These are phyloP conservation scores for Peromyscus attwateri DNA, from an alignment of 2,797 vertebrate genomes.

Conservation along the genomic window DNA sequence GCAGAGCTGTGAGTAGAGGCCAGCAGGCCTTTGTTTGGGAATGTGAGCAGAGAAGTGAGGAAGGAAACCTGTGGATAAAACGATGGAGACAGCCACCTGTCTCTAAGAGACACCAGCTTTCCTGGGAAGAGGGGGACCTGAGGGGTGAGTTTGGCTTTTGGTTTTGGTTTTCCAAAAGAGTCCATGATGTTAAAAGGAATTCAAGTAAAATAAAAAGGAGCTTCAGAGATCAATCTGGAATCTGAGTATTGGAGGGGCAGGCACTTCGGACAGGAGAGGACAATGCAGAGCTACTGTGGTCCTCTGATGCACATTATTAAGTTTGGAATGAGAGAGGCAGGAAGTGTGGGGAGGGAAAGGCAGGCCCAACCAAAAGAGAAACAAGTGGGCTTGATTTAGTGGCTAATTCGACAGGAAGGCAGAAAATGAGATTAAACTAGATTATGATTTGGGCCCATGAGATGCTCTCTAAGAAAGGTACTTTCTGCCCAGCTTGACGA, in stretches of 20 bases:
- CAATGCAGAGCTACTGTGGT: neutral
- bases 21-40: neutral
- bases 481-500: no score
- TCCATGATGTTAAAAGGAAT: neutral
- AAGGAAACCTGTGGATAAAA: neutral
- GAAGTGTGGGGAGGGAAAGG: neutral
- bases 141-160: neutral
- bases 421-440: neutral
- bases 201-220: neutral
- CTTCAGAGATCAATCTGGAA: slow-evolving; percentile 40
- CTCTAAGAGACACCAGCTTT: neutral
- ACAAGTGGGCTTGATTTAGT: neutral
- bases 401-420: neutral
- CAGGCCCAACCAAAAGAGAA: neutral
- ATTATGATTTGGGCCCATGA: neutral
- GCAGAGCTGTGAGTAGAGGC: neutral
- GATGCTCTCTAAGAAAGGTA: neutral
- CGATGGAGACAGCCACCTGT: neutral
- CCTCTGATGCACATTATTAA: neutral
- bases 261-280: neutral
- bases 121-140: neutral
- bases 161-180: no score
- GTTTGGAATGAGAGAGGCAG: neutral
- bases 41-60: neutral
- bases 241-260: neutral